These are phyloP conservation scores for Hestina assimilis DNA, from an alignment of 1,140 invertebrate species.

Conservation along the genomic window DNA sequence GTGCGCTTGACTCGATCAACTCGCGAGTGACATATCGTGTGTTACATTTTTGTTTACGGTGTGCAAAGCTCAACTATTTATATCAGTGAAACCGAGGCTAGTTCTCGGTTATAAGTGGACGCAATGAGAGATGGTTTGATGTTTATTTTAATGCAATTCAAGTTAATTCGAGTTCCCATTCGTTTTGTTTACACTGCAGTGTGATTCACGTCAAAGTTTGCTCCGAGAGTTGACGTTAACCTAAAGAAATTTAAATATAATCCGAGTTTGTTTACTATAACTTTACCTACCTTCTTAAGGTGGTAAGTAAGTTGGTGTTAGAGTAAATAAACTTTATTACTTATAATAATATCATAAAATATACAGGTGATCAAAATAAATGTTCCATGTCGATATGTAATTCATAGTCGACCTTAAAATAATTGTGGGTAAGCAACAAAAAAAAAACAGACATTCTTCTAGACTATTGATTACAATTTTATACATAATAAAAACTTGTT, in stretches of 20 bases:
- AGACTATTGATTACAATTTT: too few relatives aligned
- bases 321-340: too few relatives aligned
- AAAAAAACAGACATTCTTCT: too few relatives aligned
- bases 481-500: too few relatives aligned
- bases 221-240: slow-evolving; percentile 40
- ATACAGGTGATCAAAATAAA: too few relatives aligned
- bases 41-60: slow-evolving; percentile 52
- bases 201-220: slow-evolving; percentile 55
- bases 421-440: too few relatives aligned
- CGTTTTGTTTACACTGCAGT: slow-evolving; percentile 55
- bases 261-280: not conserved
- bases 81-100: slow-evolving; percentile 45
- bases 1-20: slow-evolving; percentile 22
- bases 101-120: slow-evolving; percentile 48
- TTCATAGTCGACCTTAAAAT: too few relatives aligned
- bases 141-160: slow-evolving; percentile 62
- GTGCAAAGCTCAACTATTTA: slow-evolving; percentile 54
- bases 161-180: slow-evolving; percentile 52
- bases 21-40: slow-evolving; percentile 47
- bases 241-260: slow-evolving; percentile 24
- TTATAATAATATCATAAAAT: too few relatives aligned
- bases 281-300: too few relatives aligned
- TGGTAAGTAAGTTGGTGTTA: too few relatives aligned
- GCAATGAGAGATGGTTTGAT: slow-evolving; percentile 54
- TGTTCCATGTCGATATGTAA: too few relatives aligned